Percentiles rank a stretch among this genome's conserved stretches.
These are phyloP conservation scores for Girardia tigrina DNA, from an alignment of 2,888 invertebrate species.

Conservation along the genomic window DNA sequence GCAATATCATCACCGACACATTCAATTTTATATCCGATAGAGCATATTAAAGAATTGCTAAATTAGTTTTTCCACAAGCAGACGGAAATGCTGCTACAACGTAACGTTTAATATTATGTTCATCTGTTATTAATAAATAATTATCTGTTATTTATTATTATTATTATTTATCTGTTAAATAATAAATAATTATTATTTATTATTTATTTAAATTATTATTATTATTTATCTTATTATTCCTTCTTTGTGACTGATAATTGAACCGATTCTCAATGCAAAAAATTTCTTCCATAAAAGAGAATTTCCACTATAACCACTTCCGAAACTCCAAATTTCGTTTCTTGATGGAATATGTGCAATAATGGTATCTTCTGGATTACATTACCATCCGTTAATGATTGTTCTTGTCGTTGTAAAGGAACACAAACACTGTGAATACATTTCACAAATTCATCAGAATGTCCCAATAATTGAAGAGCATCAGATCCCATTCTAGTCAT, in stretches of 20 bases:
- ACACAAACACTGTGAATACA: conserved; percentile 41
- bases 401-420: conserved; percentile 39
- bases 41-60: conserved; percentile 64
- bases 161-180: too few relatives aligned
- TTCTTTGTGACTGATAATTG: conserved; percentile 39
- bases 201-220: too few relatives aligned
- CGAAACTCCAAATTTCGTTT: conserved; percentile 40
- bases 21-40: conserved; percentile 39
- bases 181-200: too few relatives aligned
- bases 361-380: conserved; percentile 40
- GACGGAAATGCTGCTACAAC: conserved; percentile 94
- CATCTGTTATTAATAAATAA: neutral
- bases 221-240: too few relatives aligned
- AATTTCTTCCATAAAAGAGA: conserved; percentile 42
- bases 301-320: conserved; percentile 41
- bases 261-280: conserved; percentile 41
- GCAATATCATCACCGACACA: conserved; percentile 41
- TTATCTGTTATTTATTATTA: too few relatives aligned
- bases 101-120: too few relatives aligned
- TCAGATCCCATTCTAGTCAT: conserved; percentile 40
- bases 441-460: conserved; percentile 39
- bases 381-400: conserved; percentile 41
- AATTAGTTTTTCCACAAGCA: conserved; percentile 94
- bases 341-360: conserved; percentile 40
- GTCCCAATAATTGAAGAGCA: conserved; percentile 38